Conservation (phyloP, 2,888 invertebrate genomes). For the Strigamia crassipes region DNA sequence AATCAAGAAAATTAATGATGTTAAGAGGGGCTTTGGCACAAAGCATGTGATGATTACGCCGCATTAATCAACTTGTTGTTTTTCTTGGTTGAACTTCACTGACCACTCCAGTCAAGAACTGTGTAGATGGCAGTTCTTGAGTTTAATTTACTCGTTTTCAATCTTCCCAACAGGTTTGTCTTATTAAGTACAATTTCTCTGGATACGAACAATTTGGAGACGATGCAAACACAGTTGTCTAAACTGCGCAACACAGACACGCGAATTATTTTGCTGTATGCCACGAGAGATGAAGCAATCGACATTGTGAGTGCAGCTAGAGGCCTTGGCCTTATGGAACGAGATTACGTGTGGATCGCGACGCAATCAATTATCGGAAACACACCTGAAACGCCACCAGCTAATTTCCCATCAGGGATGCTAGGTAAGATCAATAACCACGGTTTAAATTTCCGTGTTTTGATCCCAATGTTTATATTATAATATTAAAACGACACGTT, state of each 20-base stretch:
- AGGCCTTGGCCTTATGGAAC: conserved; percentile 53
- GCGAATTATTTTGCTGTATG: conserved; percentile 56
- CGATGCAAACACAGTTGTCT: conserved; percentile 70
- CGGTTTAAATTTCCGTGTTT: neutral
- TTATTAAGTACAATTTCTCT: conserved; percentile 52
- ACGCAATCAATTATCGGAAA: conserved; percentile 58
- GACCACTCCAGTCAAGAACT: no score
- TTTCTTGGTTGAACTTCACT: no score
- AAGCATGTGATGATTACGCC: no score
- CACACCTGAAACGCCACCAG: conserved; percentile 57
- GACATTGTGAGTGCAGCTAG: conserved; percentile 53
- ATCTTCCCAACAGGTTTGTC: conserved; percentile 49
- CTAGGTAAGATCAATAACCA: conserved; percentile 65
- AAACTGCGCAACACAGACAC: conserved; percentile 71
- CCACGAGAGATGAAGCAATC: conserved; percentile 50
- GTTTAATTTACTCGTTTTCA: neutral
- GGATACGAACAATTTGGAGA: conserved; percentile 23
- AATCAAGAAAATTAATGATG: no score
- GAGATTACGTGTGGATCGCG: conserved; percentile 57
- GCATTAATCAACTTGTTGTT: no score
- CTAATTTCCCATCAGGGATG: conserved; percentile 86
- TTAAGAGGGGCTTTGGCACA: no score
- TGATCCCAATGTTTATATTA: neutral
- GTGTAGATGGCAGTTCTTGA: no score
- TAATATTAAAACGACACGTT: neutral